Evolutionary conservation across 2,113 vertebrate species (phyloP), one percentile per base, ranked within the genome.

Genomic region (Gracilinanus agilis): DNA sequence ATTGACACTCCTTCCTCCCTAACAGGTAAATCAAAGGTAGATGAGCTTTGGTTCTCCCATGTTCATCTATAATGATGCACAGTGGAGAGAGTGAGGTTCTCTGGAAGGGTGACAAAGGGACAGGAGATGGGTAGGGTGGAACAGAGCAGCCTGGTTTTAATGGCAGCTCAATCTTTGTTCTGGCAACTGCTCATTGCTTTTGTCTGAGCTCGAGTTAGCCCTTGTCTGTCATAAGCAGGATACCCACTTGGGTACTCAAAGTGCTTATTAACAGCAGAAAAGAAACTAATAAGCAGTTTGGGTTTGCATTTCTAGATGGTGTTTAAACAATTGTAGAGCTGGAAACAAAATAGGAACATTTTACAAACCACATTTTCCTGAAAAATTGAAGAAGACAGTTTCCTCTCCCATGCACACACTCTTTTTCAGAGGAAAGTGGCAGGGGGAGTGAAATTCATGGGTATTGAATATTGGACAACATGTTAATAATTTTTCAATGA

Each of bases 331-430:
- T 44, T n/a, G 21, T 54, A 94, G 90, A 97, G 92, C 88, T 95
- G 89, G 23, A 90, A 97, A 97, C 89, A 92, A 96, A 97, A 97
- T 1, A 96, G 89, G 92, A 83, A 94, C 96, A 96, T 95, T 89
- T 67, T 97, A 94, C 53, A 96, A 97, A 96, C 21, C 90, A 90
- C 94, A 58, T 61, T 92, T 93, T 95, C 55, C 91, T 95, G 56
- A 40, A 75, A 75, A 75, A n/a, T n/a, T 75, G 34, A 75, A n/a
- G n/a, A 75, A 75, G 67, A 21, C 34, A 75, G 34, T 16, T 11
- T 75, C 67, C 67, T 34, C 1, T 75, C 67, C 16, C 34, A 1
- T 75, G 67, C 5, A 75, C 34, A 40, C 5, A 12, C 27, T 61
- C 56, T 75, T 75, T 67, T n/a, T n/a, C 67, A 40, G 67, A 75